Evolutionary conservation across 1,140 invertebrate species (phyloP).

Genomic region (Nasonia vitripennis): DNA sequence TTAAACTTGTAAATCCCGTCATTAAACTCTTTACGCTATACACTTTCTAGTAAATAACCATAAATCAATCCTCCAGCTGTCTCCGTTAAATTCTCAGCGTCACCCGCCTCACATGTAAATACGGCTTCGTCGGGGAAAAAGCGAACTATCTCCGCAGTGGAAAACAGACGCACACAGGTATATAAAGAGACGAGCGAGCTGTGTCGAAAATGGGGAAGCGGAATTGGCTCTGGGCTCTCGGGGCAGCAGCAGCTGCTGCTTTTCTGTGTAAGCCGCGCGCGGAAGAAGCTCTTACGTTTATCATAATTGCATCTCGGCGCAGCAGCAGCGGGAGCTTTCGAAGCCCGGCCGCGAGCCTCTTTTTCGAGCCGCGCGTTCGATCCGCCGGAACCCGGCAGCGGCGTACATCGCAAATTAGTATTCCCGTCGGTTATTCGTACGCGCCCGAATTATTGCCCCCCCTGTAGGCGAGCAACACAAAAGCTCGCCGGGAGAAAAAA

Average conservation of each 20-base stretch:
- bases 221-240: not conserved
- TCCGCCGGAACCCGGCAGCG: not conserved
- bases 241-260: slow-evolving; percentile 9
- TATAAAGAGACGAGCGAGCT: not conserved
- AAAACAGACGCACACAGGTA: not conserved
- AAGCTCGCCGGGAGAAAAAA: not conserved
- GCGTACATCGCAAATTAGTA: slow-evolving; percentile 50
- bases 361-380: not conserved
- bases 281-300: slow-evolving; percentile 67
- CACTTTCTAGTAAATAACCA: not conserved
- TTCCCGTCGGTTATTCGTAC: not conserved
- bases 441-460: not conserved
- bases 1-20: not conserved
- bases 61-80: not conserved
- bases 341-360: not conserved
- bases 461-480: not conserved
- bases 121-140: not conserved
- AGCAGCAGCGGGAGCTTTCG: slow-evolving; percentile 39
- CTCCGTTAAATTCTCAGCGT: not conserved
- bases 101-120: not conserved
- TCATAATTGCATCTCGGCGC: slow-evolving; percentile 71
- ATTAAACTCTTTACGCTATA: not conserved
- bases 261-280: slow-evolving; percentile 17
- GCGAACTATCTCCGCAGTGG: not conserved
- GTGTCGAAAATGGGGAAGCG: slow-evolving; percentile 6